These are phyloP conservation scores for Rhabdornis inornatus DNA, from an alignment of 2,113 vertebrate species.

Conservation along the genomic window DNA sequence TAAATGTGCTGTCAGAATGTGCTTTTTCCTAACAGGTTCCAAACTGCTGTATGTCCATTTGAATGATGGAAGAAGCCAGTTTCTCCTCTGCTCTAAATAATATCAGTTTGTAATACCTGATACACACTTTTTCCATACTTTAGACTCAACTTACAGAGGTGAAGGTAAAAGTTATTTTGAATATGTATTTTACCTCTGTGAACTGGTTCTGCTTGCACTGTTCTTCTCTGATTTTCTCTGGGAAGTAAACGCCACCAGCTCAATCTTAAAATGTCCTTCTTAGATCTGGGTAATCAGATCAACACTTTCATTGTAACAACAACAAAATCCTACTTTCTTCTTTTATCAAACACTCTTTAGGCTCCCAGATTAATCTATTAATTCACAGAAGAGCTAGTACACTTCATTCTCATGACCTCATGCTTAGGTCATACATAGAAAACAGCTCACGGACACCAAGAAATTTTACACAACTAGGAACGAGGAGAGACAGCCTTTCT, in stretches of 20 bases:
- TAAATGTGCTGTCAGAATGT: background rate
- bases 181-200: background rate
- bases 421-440: background rate
- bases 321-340: background rate
- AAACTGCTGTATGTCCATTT: background rate
- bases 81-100: background rate
- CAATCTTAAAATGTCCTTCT: background rate
- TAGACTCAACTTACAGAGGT: background rate
- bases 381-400: background rate
- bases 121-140: background rate
- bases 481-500: background rate
- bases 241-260: background rate
- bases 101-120: background rate
- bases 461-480: background rate
- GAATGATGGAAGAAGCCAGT: background rate
- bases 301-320: background rate
- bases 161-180: background rate
- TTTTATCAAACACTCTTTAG: background rate
- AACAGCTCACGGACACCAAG: background rate
- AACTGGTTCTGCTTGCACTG: background rate
- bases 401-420: background rate
- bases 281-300: background rate
- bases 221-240: background rate
- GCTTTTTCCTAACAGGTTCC: background rate
- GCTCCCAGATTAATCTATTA: background rate